phyloP scores from a whole-genome alignment of 2,888 invertebrate species.

The Steinernema carpocapsae region DNA sequence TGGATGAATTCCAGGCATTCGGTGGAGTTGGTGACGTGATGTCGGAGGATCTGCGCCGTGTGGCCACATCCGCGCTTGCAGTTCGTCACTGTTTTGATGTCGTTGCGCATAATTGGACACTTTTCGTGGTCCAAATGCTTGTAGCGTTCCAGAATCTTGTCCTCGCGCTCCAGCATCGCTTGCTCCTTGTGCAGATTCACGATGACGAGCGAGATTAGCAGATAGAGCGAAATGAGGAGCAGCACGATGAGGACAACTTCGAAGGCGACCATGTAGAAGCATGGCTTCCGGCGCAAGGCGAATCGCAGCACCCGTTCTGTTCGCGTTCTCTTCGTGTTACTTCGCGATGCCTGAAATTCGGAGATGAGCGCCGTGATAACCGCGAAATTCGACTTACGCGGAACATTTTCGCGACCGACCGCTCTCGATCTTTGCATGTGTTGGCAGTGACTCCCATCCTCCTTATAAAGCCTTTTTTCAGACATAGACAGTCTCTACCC shows the following conservation, averaged over 20 bases:
- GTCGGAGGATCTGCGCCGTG: background rate
- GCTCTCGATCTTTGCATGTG: too few species aligned
- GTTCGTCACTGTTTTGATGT: background rate
- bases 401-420: slow-evolving; percentile 17
- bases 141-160: slow-evolving; percentile 23
- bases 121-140: background rate
- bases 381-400: slow-evolving; percentile 5
- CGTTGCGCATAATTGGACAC: background rate
- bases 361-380: too few species aligned
- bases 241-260: background rate
- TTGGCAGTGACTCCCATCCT: too few species aligned
- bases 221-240: background rate
- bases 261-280: slow-evolving; percentile 14
- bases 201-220: background rate
- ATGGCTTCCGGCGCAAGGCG: slow-evolving; percentile 20
- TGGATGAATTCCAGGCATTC: slow-evolving; percentile 14
- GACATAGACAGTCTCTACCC: background rate
- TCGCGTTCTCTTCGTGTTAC: background rate
- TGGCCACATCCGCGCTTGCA: slow-evolving; percentile 13
- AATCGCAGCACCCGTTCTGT: slow-evolving; percentile 27
- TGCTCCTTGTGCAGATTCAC: background rate
- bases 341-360: slow-evolving; percentile 20
- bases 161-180: background rate
- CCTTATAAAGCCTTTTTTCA: background rate
- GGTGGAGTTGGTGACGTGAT: background rate